These are phyloP conservation scores for Zaprionus taronus DNA, from an alignment of 1,140 invertebrate species.

Conservation along the genomic window DNA sequence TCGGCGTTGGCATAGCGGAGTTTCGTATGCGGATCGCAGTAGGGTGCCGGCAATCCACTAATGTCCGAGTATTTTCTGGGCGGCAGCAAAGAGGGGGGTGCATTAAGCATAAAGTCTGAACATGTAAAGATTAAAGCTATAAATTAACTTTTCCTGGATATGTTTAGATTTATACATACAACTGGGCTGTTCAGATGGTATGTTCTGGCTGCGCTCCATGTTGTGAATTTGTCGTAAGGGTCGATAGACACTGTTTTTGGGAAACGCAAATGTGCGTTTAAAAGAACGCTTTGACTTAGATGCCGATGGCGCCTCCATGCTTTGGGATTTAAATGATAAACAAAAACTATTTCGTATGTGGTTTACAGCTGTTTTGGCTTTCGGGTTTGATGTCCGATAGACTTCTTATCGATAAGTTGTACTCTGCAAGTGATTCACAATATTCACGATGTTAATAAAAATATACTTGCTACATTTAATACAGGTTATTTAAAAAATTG, in stretches of 20 bases:
- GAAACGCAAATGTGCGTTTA: constrained; percentile 57
- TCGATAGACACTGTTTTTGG: constrained; percentile 65
- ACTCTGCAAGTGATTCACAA: no score
- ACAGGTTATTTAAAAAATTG: no score
- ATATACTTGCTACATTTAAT: no score
- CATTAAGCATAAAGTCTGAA: constrained; percentile 93
- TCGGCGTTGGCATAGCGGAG: constrained; percentile 93
- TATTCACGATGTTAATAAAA: no score
- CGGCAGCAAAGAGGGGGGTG: constrained; percentile 95
- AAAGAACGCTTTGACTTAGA: constrained; percentile 53
- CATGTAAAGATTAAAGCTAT: background rate
- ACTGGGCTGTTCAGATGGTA: constrained; percentile 45
- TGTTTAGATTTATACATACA: constrained; percentile 38
- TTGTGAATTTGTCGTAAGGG: constrained; percentile 68
- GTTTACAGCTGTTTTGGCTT: no score
- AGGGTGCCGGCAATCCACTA: constrained; percentile 93
- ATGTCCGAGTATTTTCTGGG: constrained; percentile 97
- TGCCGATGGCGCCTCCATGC: constrained; percentile 43
- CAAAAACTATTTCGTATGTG: no score
- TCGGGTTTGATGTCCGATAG: no score
- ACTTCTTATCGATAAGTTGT: no score
- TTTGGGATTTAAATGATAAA: no score
- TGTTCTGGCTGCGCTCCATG: constrained; percentile 60
- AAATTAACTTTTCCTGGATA: background rate
- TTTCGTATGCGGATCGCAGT: constrained; percentile 96